These are phyloP conservation scores for Dysmachus trigonus DNA, from an alignment of 2,888 invertebrate genomes.

Conservation along the genomic window DNA sequence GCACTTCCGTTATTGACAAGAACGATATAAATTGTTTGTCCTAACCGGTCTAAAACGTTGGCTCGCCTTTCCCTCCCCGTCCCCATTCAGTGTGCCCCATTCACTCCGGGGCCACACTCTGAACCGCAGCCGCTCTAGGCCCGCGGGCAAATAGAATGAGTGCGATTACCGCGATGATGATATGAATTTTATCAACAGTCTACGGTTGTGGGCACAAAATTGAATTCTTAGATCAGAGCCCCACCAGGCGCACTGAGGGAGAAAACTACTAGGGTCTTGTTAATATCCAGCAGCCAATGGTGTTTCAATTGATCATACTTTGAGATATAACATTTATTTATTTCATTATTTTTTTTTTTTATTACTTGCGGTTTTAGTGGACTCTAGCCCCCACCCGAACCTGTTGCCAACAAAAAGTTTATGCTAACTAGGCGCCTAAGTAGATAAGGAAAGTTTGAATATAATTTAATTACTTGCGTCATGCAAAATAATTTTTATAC, in stretches of 20 bases:
- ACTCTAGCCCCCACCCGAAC: neutral
- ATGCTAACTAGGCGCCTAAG: neutral
- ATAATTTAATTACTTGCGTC: neutral
- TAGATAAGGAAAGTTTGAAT: neutral
- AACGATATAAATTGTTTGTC: neutral
- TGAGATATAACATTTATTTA: no score
- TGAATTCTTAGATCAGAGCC: neutral
- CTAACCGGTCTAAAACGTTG: neutral
- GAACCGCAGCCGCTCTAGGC: neutral
- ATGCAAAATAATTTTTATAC: neutral
- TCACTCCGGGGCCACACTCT: neutral
- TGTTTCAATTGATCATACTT: neutral
- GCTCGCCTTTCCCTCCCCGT: neutral
- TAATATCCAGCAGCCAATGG: neutral
- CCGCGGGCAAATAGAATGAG: neutral
- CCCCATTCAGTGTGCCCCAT: neutral
- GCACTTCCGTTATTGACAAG: constrained; percentile 35
- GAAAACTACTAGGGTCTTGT: neutral
- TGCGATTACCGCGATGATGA: neutral
- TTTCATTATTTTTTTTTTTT: neutral
- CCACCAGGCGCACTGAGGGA: neutral
- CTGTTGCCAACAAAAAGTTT: neutral
- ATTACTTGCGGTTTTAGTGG: neutral
- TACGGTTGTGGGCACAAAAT: neutral
- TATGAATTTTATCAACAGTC: neutral